These are phyloP conservation scores for Bombus superbus DNA, from an alignment of 1,140 invertebrate genomes.

Conservation along the genomic window DNA sequence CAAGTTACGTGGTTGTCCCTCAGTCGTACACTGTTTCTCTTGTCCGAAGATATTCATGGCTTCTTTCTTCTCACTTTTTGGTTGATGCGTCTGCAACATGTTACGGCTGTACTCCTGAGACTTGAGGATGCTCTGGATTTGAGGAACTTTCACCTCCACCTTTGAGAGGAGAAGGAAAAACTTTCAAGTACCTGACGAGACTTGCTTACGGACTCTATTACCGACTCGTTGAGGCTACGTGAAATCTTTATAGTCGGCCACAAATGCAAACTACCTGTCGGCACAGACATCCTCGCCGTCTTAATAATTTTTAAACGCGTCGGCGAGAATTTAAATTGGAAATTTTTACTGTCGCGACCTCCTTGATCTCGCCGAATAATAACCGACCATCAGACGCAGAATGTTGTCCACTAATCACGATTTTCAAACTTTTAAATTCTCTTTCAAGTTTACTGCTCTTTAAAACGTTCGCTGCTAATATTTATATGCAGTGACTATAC, in stretches of 20 bases:
- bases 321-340: constrained; percentile 39
- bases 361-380: background rate
- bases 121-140: constrained; percentile 50
- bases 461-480: too few species aligned
- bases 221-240: constrained; percentile 58
- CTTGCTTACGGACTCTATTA: constrained; percentile 68
- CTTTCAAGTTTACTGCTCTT: background rate
- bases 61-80: background rate
- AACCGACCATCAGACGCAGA: background rate
- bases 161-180: constrained; percentile 60
- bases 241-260: constrained; percentile 58
- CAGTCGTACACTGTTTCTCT: too few species aligned
- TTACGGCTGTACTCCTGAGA: constrained; percentile 44
- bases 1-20: background rate
- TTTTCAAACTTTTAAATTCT: background rate
- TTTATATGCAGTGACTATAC: too few species aligned
- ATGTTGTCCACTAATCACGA: background rate
- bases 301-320: constrained; percentile 57
- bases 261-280: constrained; percentile 60
- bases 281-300: constrained; percentile 44
- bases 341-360: constrained; percentile 14
- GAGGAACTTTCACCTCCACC: constrained; percentile 59
- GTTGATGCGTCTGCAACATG: constrained; percentile 17
- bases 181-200: constrained; percentile 62
- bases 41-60: background rate